Percentiles rank a stretch among this genome's conserved stretches.
Conservation (phyloP, 2,888 invertebrate genomes). For the Margaritifera margaritifera region DNA sequence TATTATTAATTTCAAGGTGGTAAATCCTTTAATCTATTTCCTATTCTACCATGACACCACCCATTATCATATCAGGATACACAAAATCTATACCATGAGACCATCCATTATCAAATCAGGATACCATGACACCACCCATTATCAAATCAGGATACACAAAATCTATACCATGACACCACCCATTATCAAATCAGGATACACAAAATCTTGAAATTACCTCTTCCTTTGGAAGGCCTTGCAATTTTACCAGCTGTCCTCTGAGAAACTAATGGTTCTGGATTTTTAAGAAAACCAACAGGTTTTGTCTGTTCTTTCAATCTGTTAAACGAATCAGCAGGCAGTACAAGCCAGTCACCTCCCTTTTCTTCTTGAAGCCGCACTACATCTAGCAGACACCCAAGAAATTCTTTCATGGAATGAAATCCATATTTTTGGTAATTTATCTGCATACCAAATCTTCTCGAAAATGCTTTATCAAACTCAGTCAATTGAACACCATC, state of each 20-base stretch:
- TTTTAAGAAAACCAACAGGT: too few relatives aligned
- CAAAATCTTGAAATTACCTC: too few relatives aligned
- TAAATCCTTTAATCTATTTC: too few relatives aligned
- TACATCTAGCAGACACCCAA: constrained; percentile 43
- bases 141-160: too few relatives aligned
- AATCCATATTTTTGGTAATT: constrained; percentile 46
- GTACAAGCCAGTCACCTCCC: constrained; percentile 45
- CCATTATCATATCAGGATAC: not conserved
- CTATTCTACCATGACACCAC: not conserved
- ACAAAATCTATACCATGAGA: too few relatives aligned
- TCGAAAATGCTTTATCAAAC: constrained; percentile 47
- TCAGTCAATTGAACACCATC: constrained; percentile 43
- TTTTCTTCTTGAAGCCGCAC: constrained; percentile 35
- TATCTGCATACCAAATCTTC: constrained; percentile 45
- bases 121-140: not conserved
- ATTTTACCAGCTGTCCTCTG: too few relatives aligned
- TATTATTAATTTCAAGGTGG: too few relatives aligned
- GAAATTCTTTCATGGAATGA: constrained; percentile 38
- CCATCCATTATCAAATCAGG: not conserved
- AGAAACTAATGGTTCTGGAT: too few relatives aligned
- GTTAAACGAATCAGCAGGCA: constrained; percentile 15
- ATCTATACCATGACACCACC: not conserved
- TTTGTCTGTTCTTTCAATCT: too few relatives aligned
- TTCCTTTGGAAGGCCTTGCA: too few relatives aligned
- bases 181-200: not conserved